These are phyloP conservation scores for Nomada fucata DNA, from an alignment of 2,888 invertebrate genomes.

Conservation along the genomic window DNA sequence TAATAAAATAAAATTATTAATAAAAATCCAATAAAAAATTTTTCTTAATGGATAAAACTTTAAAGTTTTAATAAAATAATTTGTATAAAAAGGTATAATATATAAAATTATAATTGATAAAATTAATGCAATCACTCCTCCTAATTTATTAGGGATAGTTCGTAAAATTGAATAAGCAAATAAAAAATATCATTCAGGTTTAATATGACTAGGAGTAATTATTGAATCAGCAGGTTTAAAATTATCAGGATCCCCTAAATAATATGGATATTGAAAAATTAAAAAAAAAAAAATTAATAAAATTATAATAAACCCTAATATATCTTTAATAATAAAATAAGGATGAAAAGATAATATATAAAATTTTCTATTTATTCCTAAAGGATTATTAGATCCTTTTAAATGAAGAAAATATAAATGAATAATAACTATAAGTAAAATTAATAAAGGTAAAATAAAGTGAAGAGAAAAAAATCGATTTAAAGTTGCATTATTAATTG, in stretches of 20 bases:
- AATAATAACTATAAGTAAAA: conserved; percentile 86
- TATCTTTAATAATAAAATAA: conserved; percentile 80
- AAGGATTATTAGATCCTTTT: neutral
- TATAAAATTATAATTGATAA: conserved; percentile 13
- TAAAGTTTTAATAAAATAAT: neutral
- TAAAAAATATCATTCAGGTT: conserved; percentile 21
- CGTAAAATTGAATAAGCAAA: conserved; percentile 9
- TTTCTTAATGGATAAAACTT: neutral
- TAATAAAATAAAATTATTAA: conserved; percentile 10
- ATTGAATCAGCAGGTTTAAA: conserved; percentile 84
- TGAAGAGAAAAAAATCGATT: conserved; percentile 92
- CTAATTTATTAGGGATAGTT: conserved; percentile 4
- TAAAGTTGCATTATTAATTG: conserved; percentile 90
- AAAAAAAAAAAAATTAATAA: conserved; percentile 87
- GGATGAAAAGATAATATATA: neutral
- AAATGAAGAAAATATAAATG: conserved; percentile 1
- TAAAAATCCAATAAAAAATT: conserved; percentile 2
- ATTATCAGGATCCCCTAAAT: conserved; percentile 90
- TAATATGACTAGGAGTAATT: neutral
- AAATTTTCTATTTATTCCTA: neutral
- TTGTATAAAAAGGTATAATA: neutral
- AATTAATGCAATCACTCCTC: neutral
- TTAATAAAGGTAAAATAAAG: conserved; percentile 90
- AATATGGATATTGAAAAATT: conserved; percentile 85
- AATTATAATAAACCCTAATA: conserved; percentile 80